A percentile compares a stretch with the other conserved stretches of the same genome.
phyloP scores from a whole-genome alignment of 2,888 invertebrate species.

The Acrocyrtus sp. region DNA sequence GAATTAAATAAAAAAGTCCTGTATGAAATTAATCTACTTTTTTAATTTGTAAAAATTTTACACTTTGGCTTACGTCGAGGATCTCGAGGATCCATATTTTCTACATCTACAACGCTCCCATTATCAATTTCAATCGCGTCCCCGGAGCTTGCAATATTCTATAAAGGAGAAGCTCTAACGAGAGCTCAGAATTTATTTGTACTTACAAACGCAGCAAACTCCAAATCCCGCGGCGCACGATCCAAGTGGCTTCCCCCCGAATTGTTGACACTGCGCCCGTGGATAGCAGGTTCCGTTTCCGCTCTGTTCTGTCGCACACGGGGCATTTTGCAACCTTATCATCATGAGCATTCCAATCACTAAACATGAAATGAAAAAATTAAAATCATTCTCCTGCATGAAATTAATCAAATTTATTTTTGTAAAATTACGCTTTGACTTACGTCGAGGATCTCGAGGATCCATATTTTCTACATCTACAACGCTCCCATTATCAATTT shows the following conservation, averaged over 20 bases:
- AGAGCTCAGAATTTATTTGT: too few relatives aligned
- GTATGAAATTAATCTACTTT: neutral
- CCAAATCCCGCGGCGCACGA: conserved; percentile 83
- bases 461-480: conserved; percentile 32
- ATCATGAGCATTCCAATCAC: conserved; percentile 84
- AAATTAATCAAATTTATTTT: neutral
- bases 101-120: conserved; percentile 32
- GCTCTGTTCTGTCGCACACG: conserved; percentile 79
- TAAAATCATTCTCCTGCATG: too few relatives aligned
- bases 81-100: conserved; percentile 40
- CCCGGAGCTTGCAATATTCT: conserved; percentile 1
- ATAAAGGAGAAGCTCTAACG: too few relatives aligned
- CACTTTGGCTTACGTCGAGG: conserved; percentile 32
- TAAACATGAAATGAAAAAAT: conserved; percentile 66
- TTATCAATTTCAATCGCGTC: conserved; percentile 25
- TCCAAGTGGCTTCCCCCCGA: conserved; percentile 80
- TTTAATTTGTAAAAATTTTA: neutral
- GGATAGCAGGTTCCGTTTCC: conserved; percentile 86
- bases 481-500: conserved; percentile 28
- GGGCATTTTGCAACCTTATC: conserved; percentile 81
- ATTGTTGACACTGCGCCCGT: conserved; percentile 75
- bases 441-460: conserved; percentile 48
- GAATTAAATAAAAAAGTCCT: conserved; percentile 38
- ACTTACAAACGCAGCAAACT: conserved; percentile 80
- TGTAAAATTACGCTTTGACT: neutral